Evolutionary conservation across 2,797 vertebrate species (phyloP), one percentile per base, ranked within the genome.

Genomic region (Macrochelys suwanniensis): DNA sequence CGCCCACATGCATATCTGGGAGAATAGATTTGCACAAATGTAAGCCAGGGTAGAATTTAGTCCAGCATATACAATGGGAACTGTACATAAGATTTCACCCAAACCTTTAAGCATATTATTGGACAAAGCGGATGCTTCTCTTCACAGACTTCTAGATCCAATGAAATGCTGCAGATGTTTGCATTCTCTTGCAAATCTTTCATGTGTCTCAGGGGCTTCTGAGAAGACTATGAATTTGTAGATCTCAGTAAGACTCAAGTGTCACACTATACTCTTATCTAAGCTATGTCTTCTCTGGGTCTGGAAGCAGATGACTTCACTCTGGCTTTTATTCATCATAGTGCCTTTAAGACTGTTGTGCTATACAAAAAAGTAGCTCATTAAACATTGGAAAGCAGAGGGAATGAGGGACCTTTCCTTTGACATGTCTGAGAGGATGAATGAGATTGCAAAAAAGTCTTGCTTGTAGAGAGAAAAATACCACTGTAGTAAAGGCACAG

Each of bases 311-410:
- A 42, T 0, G 0, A 51, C 79, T 92, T 96, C 94, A 65, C 47
- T 33, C 82, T 85, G 87, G 90, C 85, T 88, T 93, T 76, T 2
- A 4, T 25, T 91, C 87, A 85, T 96, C 93, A 89, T 88, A 68
- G 59, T 57, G 50, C 51, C 80, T 92, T 26, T 4, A 19, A 89
- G 53, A 78, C 93, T 45, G 23, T 10, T 82, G 85, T 57, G 45
- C 31, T 4, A 82, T 85, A 92, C 80, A 74, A 25, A 91, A 93
- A 87, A 59, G 54, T n/a, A 84, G 80, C 94, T 97, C 89, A 61
- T 96, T 97, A 97, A 92, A 91, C 45, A 74, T 42, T 85, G 84
- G 92, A 85, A 87, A 80, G 89, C 74, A 95, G 91, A 92, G 51
- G 54, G 54, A 54, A 9, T 25, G 54, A 54, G 54, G 74, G 94